Percentiles rank a stretch among this genome's conserved stretches.
Conservation (phyloP, 2,113 vertebrate species). For the Nymphicus hollandicus region DNA sequence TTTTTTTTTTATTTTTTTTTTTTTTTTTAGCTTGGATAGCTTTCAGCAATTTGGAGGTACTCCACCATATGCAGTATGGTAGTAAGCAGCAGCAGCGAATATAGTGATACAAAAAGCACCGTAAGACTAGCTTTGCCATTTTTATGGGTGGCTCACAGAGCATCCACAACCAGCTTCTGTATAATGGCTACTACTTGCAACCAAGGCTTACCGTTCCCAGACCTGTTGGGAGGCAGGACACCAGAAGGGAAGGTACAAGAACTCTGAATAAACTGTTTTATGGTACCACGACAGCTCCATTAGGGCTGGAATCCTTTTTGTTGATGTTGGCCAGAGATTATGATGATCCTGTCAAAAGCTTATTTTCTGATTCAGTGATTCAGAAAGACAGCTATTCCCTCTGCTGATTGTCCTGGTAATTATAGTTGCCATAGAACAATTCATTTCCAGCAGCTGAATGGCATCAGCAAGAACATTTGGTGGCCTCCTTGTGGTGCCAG, state of each 20-base stretch:
- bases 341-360: neutral
- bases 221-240: neutral
- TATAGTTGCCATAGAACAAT: neutral
- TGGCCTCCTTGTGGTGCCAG: neutral
- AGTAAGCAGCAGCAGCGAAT: neutral
- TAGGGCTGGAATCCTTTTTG: neutral
- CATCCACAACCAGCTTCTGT: neutral
- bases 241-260: neutral
- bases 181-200: neutral
- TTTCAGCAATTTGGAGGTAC: neutral
- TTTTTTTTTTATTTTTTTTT: neutral
- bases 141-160: neutral
- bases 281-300: neutral
- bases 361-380: constrained; percentile 21
- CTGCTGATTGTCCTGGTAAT: neutral
- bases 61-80: neutral
- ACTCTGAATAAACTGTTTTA: neutral
- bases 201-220: neutral
- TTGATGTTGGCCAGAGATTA: neutral
- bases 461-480: neutral
- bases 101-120: neutral
- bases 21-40: neutral
- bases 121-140: neutral
- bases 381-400: constrained; percentile 14
- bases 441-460: neutral